phyloP scores from a whole-genome alignment of 2,113 vertebrate genomes.

The Castor canadensis region DNA sequence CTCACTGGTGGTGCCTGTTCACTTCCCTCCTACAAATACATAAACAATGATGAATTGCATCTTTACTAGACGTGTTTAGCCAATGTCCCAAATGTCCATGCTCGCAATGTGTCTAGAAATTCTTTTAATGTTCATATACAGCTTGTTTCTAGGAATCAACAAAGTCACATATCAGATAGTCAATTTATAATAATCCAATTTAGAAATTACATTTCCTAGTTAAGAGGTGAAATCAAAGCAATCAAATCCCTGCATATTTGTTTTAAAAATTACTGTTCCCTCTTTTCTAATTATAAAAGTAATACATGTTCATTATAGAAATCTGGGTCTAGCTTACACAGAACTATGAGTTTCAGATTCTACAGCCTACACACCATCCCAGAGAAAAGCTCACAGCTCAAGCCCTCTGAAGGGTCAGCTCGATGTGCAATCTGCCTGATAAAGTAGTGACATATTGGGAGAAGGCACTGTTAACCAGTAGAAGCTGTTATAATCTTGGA shows the following conservation, averaged over 20 bases:
- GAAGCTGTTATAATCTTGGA: neutral
- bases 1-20: constrained; percentile 89
- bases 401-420: neutral
- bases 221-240: neutral
- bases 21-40: constrained; percentile 86
- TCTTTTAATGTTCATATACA: neutral
- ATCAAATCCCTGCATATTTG: neutral
- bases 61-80: neutral
- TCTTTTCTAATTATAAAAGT: neutral
- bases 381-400: neutral
- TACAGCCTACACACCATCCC: neutral
- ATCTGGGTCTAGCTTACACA: neutral
- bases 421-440: neutral
- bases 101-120: neutral
- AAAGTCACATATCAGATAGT: neutral
- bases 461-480: neutral
- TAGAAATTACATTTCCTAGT: neutral
- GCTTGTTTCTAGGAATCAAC: neutral
- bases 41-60: neutral
- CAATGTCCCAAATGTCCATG: neutral
- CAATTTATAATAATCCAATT: neutral
- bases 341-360: neutral
- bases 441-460: neutral
- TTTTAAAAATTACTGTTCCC: neutral
- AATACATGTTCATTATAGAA: neutral